These are phyloP conservation scores for Drosophila orosa DNA, from an alignment of 1,140 invertebrate genomes.

Conservation along the genomic window DNA sequence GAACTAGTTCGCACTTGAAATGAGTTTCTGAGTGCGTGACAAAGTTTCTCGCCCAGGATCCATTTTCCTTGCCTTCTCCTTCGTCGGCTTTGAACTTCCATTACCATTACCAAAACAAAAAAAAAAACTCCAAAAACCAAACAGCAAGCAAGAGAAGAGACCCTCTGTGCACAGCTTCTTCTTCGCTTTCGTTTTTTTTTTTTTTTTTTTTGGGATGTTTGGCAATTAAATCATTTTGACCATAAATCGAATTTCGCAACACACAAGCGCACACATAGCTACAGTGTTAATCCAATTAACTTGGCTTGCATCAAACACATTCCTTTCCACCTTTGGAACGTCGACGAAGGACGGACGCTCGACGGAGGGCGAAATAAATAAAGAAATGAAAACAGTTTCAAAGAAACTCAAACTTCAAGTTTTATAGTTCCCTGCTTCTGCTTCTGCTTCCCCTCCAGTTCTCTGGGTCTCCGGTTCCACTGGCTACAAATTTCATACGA, in stretches of 20 bases:
- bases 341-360: neutral
- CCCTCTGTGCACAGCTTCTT: constrained; percentile 2
- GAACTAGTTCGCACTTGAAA: constrained; percentile 45
- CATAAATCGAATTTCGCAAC: constrained; percentile 72
- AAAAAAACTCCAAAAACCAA: constrained; percentile 15
- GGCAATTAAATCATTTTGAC: constrained; percentile 74
- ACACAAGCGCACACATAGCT: constrained; percentile 20
- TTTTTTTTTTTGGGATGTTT: constrained; percentile 48
- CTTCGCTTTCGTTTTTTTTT: constrained; percentile 3
- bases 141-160: neutral
- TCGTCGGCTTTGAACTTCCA: constrained; percentile 36
- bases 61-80: constrained; percentile 14
- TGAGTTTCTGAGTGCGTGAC: constrained; percentile 43
- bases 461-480: constrained; percentile 21
- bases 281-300: constrained; percentile 76
- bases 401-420: constrained; percentile 76
- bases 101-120: constrained; percentile 24
- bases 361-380: constrained; percentile 34
- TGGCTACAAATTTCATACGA: constrained; percentile 74
- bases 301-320: constrained; percentile 74
- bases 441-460: constrained; percentile 19
- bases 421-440: constrained; percentile 64
- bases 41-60: constrained; percentile 33
- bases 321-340: constrained; percentile 44
- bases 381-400: constrained; percentile 72